Evolutionary conservation across 1,140 invertebrate species (phyloP).

Genomic region (Procambarus virginalis): DNA sequence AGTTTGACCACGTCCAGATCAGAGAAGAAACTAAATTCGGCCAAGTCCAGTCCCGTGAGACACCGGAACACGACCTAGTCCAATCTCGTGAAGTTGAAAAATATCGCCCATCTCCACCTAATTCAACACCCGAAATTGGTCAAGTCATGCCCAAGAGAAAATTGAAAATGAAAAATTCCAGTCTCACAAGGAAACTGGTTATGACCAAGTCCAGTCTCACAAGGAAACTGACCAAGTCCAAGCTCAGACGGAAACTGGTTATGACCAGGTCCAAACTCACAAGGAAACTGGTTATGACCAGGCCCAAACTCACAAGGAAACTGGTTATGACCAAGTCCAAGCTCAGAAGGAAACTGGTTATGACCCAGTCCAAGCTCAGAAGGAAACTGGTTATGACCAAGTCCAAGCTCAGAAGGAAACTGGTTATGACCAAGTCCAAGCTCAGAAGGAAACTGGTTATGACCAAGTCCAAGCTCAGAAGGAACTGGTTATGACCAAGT

Average conservation of each 20-base stretch:
- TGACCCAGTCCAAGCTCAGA: neutral
- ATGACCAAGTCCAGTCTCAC: no score
- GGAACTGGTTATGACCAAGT: neutral
- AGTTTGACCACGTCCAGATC: neutral
- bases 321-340: neutral
- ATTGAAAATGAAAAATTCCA: no score
- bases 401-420: neutral
- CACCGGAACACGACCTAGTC: neutral
- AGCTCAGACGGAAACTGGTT: no score
- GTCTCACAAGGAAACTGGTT: no score
- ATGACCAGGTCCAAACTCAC: neutral
- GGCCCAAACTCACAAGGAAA: neutral
- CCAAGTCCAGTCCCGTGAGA: neutral
- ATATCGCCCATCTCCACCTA: no score
- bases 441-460: neutral
- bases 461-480: neutral
- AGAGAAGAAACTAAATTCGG: no score
- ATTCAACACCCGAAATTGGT: neutral
- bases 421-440: neutral
- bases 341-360: neutral
- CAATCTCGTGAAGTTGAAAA: neutral
- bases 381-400: neutral
- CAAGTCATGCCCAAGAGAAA: neutral
- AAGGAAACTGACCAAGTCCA: no score
- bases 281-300: neutral